Conservation (phyloP, 2,888 invertebrate genomes). For the Acholoe squamosa region DNA sequence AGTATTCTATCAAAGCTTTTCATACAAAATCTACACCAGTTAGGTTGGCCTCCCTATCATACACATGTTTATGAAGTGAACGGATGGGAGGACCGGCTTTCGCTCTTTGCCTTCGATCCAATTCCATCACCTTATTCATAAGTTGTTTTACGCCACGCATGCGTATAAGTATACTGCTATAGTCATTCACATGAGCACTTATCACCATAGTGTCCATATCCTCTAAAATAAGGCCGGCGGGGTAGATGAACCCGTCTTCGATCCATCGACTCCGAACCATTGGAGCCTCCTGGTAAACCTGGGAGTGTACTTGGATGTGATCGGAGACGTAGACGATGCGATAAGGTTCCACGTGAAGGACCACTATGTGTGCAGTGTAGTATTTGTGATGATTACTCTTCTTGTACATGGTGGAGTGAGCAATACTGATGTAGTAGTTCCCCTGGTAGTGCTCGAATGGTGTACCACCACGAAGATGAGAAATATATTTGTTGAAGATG, state of each 20-base stretch:
- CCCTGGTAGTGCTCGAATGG: slow-evolving; percentile 72
- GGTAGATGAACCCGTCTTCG: slow-evolving; percentile 74
- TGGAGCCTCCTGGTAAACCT: slow-evolving; percentile 70
- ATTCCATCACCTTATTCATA: slow-evolving; percentile 68
- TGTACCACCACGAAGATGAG: slow-evolving; percentile 73
- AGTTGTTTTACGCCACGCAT: slow-evolving; percentile 69
- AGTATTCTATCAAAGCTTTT: neutral
- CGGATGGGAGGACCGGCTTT: slow-evolving; percentile 69
- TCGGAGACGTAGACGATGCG: slow-evolving; percentile 73
- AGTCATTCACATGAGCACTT: slow-evolving; percentile 74
- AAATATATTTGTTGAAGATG: slow-evolving; percentile 70
- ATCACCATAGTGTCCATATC: slow-evolving; percentile 69
- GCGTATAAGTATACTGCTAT: slow-evolving; percentile 71
- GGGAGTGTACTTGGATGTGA: slow-evolving; percentile 69
- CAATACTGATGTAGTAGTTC: slow-evolving; percentile 73
- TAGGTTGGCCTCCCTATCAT: slow-evolving; percentile 69
- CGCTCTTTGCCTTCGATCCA: slow-evolving; percentile 66
- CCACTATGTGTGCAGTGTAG: slow-evolving; percentile 73
- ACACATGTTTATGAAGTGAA: slow-evolving; percentile 71
- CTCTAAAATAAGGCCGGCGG: slow-evolving; percentile 73
- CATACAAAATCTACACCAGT: slow-evolving; percentile 61
- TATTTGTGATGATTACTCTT: slow-evolving; percentile 67
- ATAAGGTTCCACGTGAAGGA: slow-evolving; percentile 71
- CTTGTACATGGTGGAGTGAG: slow-evolving; percentile 74
- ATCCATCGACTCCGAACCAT: slow-evolving; percentile 72